These are phyloP conservation scores for Pholis gunnellus DNA, from an alignment of 2,113 vertebrate species.

Conservation along the genomic window DNA sequence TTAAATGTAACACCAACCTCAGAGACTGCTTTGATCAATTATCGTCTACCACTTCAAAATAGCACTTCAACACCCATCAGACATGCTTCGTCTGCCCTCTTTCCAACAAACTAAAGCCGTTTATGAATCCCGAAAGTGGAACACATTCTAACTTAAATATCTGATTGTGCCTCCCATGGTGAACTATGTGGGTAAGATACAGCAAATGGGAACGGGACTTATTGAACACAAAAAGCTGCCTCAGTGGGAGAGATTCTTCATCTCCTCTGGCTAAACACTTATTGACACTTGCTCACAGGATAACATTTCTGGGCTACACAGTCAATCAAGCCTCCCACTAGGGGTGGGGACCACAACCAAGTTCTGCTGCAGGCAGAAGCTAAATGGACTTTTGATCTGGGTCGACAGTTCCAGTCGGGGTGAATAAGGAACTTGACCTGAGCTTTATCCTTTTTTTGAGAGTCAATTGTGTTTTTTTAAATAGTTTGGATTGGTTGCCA, in stretches of 20 bases:
- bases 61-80: background rate
- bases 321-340: conserved; percentile 59
- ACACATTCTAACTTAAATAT: background rate
- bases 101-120: background rate
- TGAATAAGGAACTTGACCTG: conserved; percentile 20
- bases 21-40: background rate
- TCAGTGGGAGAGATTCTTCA: conserved; percentile 23
- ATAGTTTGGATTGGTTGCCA: background rate
- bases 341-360: conserved; percentile 38
- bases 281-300: conserved; percentile 45
- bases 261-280: conserved; percentile 34
- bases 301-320: conserved; percentile 49
- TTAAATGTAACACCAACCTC: conserved; percentile 1
- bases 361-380: conserved; percentile 44
- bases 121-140: background rate
- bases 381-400: conserved; percentile 53
- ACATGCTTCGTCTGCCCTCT: background rate
- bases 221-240: conserved; percentile 9
- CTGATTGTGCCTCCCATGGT: background rate
- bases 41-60: background rate
- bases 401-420: conserved; percentile 35
- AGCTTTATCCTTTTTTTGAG: background rate
- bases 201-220: background rate
- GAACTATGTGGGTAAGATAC: background rate
- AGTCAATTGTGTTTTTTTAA: background rate